Evolutionary conservation across 1,140 invertebrate species (phyloP).

Genomic region (Muscidifurax raptorellus): DNA sequence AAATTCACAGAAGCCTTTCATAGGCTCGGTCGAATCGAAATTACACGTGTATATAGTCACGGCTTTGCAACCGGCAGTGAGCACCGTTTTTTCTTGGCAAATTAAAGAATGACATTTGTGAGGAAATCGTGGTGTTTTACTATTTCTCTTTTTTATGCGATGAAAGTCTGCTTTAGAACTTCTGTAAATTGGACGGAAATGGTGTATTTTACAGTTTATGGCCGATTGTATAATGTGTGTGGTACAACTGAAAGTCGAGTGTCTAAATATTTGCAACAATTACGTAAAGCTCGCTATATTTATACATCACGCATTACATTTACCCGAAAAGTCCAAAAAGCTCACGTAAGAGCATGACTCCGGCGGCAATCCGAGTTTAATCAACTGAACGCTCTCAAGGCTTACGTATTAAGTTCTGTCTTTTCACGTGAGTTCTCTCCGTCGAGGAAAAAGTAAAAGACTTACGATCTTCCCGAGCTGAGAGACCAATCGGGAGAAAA

Average conservation of each 20-base stretch:
- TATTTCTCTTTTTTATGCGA: background rate
- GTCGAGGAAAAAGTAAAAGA: background rate
- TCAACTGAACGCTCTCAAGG: background rate
- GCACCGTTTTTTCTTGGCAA: background rate
- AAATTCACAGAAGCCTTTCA: background rate
- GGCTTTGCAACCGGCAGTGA: background rate
- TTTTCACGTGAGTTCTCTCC: background rate
- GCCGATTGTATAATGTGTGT: too few relatives aligned
- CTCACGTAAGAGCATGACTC: background rate
- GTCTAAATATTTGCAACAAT: too few relatives aligned
- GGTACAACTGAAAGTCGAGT: too few relatives aligned
- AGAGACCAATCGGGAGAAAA: background rate
- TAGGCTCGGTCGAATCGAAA: constrained; percentile 5
- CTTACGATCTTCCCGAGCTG: background rate
- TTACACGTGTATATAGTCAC: background rate
- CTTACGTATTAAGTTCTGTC: background rate
- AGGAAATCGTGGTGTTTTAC: background rate
- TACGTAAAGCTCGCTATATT: too few relatives aligned
- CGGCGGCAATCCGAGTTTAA: constrained; percentile 28
- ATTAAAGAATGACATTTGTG: background rate
- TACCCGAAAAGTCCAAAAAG: too few relatives aligned
- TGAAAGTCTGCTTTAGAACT: background rate
- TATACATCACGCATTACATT: background rate
- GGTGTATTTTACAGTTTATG: too few relatives aligned
- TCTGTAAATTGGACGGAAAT: too few relatives aligned